Base-by-base conservation (phyloP, 2,113 vertebrate genomes). In the Gopherus evgoodei region DNA sequence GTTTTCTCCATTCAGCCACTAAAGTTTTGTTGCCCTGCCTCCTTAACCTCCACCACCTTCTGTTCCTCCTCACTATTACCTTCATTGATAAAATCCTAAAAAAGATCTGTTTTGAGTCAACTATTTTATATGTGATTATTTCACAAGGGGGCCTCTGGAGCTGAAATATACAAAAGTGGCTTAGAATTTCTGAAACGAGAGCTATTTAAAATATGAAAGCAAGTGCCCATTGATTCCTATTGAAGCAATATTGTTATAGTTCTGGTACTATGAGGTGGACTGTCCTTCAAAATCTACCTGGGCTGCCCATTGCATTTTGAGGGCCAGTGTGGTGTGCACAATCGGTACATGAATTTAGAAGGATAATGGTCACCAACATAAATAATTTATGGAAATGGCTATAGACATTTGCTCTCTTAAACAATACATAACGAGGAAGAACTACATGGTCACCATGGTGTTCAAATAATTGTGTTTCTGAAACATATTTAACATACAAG, bases 361-460 rank as follows among this genome's bases (percentile, higher is more conserved):
- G 62, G 62, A n/a, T n/a, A 65, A 65, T 35, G 62, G 7, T 65
- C 31, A 35, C 14, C 8, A 65, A 16, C 16, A 16, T 19, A n/a
- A 65, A 65, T n/a, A 17, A 8, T 19, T 35, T 65, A 17, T 65
- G 62, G 35, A 65, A n/a, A 76, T 42, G 5, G 5, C 22, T 76
- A 44, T 24, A 44, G 22, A 76, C 6, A 44, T 22, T 52, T 69
- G 4, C 8, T n/a, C 35, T 69, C 21, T n/a, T n/a, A 69, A n/a
- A 35, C 62, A 69, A 69, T 59, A 54, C 62, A 17, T 24, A 1
- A 5, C 35, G 22, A 35, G n/a, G 42, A 87, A 57, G 50, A 81
- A 24, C 24, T 53, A 10, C 3, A 22, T 31, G 4, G 3, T 12
- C 7, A 42, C 2, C 1, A 3, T 11, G 31, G 42, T 29, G 42